phyloP scores from a whole-genome alignment of 2,888 invertebrate species.

The Chamaedrilus cognettii region DNA sequence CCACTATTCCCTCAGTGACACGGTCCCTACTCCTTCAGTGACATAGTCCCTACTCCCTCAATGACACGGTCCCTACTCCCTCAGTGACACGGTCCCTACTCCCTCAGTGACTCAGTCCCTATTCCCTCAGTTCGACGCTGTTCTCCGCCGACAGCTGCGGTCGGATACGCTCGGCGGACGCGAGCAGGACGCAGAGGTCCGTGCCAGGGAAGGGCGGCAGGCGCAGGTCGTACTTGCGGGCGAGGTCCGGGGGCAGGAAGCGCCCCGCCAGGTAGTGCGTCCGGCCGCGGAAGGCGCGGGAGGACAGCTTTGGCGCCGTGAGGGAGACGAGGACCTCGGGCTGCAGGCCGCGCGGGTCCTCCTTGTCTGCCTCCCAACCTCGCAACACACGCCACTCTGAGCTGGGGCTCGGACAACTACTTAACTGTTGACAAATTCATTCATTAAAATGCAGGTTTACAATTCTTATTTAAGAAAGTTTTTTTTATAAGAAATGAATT shows the following conservation, averaged over 20 bases:
- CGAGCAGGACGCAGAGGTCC: conserved; percentile 49
- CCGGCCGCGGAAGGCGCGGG: conserved; percentile 73
- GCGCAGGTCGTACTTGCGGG: conserved; percentile 76
- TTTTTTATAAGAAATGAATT: no score
- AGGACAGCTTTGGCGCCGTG: conserved; percentile 94
- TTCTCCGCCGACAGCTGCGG: background rate
- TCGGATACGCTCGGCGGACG: background rate
- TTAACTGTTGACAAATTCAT: no score
- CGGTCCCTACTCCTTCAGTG: no score
- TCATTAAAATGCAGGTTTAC: no score
- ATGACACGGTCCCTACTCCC: no score
- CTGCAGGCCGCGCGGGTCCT: conserved; percentile 67
- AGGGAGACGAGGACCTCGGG: conserved; percentile 90
- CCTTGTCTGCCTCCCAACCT: conserved; percentile 95
- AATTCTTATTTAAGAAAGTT: no score
- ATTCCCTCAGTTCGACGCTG: background rate
- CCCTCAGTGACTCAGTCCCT: no score
- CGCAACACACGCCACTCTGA: no score
- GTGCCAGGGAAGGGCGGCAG: conserved; percentile 82
- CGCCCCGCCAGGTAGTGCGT: conserved; percentile 87
- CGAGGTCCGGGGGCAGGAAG: conserved; percentile 81
- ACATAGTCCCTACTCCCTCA: no score
- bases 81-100: no score
- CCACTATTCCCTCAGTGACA: no score
- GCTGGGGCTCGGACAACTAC: no score